Base-by-base conservation (phyloP, 2,797 vertebrate species). In the Hyperoplus immaculatus region DNA sequence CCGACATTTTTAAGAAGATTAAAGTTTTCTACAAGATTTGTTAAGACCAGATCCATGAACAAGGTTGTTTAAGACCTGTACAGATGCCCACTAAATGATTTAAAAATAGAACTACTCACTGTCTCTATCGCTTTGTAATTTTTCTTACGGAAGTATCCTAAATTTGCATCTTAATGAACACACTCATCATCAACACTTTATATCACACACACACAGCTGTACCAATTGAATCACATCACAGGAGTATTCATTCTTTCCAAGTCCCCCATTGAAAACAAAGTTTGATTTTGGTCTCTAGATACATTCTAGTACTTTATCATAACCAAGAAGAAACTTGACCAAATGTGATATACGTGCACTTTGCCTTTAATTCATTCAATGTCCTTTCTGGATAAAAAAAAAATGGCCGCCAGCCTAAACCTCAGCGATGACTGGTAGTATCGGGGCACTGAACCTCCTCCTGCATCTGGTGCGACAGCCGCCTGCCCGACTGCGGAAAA, bases 401-500 rank as follows among this genome's bases (percentile, higher is more conserved):
- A 16, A 18, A 7, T 15, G 50, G 6, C 43, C 6, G 12, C 36
- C 11, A 1, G 29, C 29, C 69, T 87, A 88, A 0, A 86, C 63
- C 72, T 93, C 92, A 18, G 88, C 62, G 1, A 93, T 93, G 18
- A 66, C 82, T 0, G 90, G 89, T 0, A 93, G 72, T 0, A 75
- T 14, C 0, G 91, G 83, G 4, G 85, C 76, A 66, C 81, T 88
- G 1, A 88, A 76, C 46, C 82, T 61, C 16, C 61, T 70, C 61
- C 78, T 84, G 57, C 62, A 78, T 0, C 45, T 13, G 16, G 50
- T 7, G 1, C 78, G 69, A 64, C 87, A 87, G 13, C 81, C 64
- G 3, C 54, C 58, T 3, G 29, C 13, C 63, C 54, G 67, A 21
- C 45, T 36, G 42, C 16, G 13, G 63, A 54, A 0, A 10, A 13